Conservation (phyloP, 2,797 vertebrate species). For the Sebastes flavidus region DNA sequence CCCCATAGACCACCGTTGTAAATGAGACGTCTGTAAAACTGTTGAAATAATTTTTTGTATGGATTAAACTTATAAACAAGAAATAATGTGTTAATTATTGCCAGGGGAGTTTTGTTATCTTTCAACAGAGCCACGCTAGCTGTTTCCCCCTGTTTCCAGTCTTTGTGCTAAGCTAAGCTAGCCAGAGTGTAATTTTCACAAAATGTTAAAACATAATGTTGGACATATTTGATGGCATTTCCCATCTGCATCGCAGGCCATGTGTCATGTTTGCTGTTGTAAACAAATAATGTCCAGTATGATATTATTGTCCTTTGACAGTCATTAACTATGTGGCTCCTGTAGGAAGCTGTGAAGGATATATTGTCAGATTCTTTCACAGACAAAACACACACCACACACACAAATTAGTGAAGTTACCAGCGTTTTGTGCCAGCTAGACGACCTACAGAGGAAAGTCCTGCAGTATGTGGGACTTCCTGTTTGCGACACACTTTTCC, state of each 20-base stretch:
- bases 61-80: neutral
- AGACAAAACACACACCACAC: neutral
- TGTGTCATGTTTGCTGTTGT: neutral
- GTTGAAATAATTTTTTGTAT: neutral
- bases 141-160: neutral
- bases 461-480: constrained; percentile 66
- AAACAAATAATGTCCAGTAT: constrained; percentile 2
- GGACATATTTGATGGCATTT: neutral
- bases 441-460: constrained; percentile 54
- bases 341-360: neutral
- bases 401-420: constrained; percentile 16
- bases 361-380: neutral
- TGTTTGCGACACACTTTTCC: constrained; percentile 78
- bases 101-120: neutral
- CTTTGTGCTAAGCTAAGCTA: neutral
- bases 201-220: neutral
- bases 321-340: neutral
- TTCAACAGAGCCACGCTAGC: neutral
- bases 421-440: constrained; percentile 37
- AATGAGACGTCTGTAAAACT: too few relatives aligned
- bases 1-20: too few relatives aligned
- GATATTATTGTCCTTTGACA: neutral
- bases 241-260: neutral
- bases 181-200: neutral
- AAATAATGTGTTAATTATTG: too few relatives aligned